Conservation (phyloP, 30 jellyfish, hydroid and myxozoan species). For the Mastigias papua region DNA sequence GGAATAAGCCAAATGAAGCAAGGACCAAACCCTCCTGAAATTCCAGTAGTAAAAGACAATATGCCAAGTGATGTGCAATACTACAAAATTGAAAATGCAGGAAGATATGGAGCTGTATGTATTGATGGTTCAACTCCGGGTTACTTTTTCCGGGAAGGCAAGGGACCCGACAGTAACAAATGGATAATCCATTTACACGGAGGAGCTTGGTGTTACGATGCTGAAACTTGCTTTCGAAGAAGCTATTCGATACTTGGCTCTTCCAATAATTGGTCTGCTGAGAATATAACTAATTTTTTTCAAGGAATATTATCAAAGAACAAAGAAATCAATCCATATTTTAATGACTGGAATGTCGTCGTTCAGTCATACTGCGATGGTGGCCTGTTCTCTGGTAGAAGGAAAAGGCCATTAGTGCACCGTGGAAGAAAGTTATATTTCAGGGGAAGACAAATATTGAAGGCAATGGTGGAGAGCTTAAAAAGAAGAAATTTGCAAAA, state of each 20-base stretch:
- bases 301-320: constrained; percentile 87
- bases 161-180: constrained; percentile 66
- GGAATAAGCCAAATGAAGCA: constrained; percentile 8
- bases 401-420: constrained; percentile 75
- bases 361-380: constrained; percentile 96
- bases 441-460: constrained; percentile 83
- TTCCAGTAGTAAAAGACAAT: constrained; percentile 37
- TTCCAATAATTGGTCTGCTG: constrained; percentile 79
- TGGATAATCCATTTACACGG: constrained; percentile 98
- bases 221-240: constrained; percentile 84
- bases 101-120: constrained; percentile 76
- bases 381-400: constrained; percentile 90
- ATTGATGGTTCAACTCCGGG: constrained; percentile 96
- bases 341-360: constrained; percentile 86
- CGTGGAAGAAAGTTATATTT: constrained; percentile 75
- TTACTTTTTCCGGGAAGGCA: constrained; percentile 81
- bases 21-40: constrained; percentile 16
- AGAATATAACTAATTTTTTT: constrained; percentile 79
- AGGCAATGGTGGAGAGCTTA: constrained; percentile 73
- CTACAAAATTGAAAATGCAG: constrained; percentile 58
- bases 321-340: constrained; percentile 64
- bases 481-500: constrained; percentile 38
- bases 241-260: constrained; percentile 89
- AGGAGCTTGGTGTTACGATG: constrained; percentile 98
- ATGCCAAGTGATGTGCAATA: constrained; percentile 58